Base-by-base conservation (phyloP, 2,113 vertebrate genomes). In the Orientallactaga bullata region DNA sequence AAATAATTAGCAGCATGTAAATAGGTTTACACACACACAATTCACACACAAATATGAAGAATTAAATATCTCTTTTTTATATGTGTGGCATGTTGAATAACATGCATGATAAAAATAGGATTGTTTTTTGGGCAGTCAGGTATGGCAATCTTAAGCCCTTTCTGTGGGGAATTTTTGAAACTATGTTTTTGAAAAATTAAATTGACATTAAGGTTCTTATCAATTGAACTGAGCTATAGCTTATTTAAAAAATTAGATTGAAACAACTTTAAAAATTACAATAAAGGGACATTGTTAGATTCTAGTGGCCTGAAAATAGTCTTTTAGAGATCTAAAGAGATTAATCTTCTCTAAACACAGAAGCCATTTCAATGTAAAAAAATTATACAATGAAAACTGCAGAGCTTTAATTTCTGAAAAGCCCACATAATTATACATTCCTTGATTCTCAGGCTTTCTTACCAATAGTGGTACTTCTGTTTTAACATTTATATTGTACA, bases 351-450 rank as follows among this genome's bases (percentile, higher is more conserved):
- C 30, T 88, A 98, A 98, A 98, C 95, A 97, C 71, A 95, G 13
- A 97, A 98, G 95, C 96, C 94, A 97, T 98, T 98, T 97, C 95
- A 96, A 97, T 93, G 95, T 95, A 97, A 92, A 98, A 91, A 98
- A 97, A 96, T 97, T 97, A 97, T 93, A 97, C 95, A 98, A 95
- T 97, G 97, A 97, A 96, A 97, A 97, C 96, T 94, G 68, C 63
- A 94, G 92, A 97, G 82, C n/a, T 96, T 98, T 98, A 97, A 98
- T 98, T 97, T 97, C 91, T 95, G 97, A 95, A 95, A 97, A 98
- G 86, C 93, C 95, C 95, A 82, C 87, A 95, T 98, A 98, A 97
- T 98, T 98, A 96, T 96, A 96, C 94, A 97, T 97, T 97, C 65
- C 83, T 93, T 89, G 78, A 91, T 88, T 97, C 95, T 97, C 91